A percentile compares a stretch with the other conserved stretches of the same genome.
phyloP scores from a whole-genome alignment of 2,113 vertebrate species.

The Peromyscus leucopus region DNA sequence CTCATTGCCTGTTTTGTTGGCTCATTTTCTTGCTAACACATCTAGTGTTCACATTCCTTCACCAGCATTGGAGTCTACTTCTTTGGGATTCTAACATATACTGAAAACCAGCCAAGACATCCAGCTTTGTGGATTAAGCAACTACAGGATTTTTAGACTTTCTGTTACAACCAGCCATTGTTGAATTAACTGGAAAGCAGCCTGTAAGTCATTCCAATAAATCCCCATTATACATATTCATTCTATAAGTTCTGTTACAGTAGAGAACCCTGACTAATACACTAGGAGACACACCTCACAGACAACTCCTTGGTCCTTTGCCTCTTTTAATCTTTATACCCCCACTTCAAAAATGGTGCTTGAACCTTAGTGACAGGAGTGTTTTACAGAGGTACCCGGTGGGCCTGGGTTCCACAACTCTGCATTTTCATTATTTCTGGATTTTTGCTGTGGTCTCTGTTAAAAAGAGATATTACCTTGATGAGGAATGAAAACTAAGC shows the following conservation, averaged over 20 bases:
- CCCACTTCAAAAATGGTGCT: neutral
- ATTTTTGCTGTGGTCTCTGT: neutral
- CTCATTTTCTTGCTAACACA: neutral
- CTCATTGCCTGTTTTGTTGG: neutral
- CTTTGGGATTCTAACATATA: neutral
- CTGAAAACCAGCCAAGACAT: neutral
- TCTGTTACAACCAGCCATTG: neutral
- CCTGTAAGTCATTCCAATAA: neutral
- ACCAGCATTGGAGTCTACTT: neutral
- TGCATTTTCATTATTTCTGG: neutral
- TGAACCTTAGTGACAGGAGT: neutral
- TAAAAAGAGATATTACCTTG: neutral
- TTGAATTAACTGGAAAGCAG: neutral
- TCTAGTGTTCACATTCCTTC: neutral
- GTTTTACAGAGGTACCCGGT: neutral
- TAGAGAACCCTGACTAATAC: neutral
- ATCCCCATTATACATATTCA: neutral
- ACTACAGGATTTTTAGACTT: neutral
- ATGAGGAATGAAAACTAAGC: neutral
- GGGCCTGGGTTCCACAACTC: neutral
- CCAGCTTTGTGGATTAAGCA: neutral
- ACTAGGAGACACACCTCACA: neutral
- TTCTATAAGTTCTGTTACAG: neutral
- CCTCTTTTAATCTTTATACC: neutral
- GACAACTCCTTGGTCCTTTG: neutral